Evolutionary conservation across 2,113 vertebrate species (phyloP).

Genomic region (Bungarus multicinctus): DNA sequence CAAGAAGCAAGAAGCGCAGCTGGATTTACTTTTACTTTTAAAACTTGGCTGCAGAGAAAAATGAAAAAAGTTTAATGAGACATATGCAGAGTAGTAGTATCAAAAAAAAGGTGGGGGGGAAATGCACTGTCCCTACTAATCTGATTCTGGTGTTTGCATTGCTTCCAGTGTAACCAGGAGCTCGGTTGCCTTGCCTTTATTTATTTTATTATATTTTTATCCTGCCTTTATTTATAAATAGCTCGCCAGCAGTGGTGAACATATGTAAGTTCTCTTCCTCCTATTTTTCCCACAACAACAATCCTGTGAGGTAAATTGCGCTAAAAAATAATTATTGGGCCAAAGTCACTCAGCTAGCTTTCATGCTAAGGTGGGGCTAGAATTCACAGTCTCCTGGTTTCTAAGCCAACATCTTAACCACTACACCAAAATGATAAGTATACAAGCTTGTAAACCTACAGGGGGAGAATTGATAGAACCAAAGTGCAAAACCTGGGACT

Average conservation of each 20-base stretch:
- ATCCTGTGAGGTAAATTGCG: not conserved
- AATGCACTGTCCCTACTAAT: not conserved
- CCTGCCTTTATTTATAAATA: not conserved
- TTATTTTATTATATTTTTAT: not conserved
- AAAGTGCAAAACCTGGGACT: not conserved
- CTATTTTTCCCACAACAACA: not conserved
- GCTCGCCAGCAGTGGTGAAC: not conserved
- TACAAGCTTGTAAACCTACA: not conserved
- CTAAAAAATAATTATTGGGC: not conserved
- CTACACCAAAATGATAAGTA: not conserved
- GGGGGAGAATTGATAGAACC: not conserved
- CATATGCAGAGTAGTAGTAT: not conserved
- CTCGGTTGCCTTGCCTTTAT: not conserved
- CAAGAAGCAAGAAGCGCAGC: not conserved
- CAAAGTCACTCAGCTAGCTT: not conserved
- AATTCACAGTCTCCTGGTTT: not conserved
- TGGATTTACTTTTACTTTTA: not conserved
- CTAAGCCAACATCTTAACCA: not conserved
- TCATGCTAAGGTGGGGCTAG: not conserved
- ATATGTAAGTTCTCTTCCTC: not conserved
- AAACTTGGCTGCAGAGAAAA: not conserved
- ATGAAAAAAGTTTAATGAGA: not conserved
- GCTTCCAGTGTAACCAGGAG: too few relatives aligned
- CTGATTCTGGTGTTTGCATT: not conserved
- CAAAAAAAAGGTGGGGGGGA: accelerated